A percentile compares a stretch with the other conserved stretches of the same genome.
Conservation (phyloP, 2,113 vertebrate genomes). For the Eubucco bourcierii region DNA sequence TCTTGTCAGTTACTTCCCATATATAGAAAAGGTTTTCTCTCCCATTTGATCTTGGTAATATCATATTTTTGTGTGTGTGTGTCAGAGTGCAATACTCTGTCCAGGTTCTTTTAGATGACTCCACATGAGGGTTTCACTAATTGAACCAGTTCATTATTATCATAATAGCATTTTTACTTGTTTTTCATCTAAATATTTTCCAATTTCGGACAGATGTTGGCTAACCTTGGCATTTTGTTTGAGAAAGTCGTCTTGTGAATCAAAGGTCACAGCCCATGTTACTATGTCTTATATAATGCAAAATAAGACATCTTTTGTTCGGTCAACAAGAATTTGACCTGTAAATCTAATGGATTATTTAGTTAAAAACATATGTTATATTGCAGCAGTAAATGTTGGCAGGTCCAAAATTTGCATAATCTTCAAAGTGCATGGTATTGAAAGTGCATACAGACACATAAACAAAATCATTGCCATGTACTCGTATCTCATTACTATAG, state of each 20-base stretch:
- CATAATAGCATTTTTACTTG: neutral
- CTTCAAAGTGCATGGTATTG: neutral
- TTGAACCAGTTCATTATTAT: neutral
- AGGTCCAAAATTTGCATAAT: neutral
- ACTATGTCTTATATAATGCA: neutral
- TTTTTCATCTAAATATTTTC: neutral
- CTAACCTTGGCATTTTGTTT: neutral
- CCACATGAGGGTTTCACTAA: neutral
- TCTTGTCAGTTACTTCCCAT: neutral
- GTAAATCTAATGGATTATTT: neutral
- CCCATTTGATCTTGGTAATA: neutral
- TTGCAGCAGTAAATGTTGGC: neutral
- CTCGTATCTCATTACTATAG: neutral
- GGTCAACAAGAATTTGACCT: neutral
- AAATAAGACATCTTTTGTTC: neutral
- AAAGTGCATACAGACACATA: neutral
- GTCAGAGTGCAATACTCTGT: neutral
- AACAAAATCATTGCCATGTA: neutral
- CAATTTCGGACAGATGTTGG: neutral
- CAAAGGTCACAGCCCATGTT: neutral
- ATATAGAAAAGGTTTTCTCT: neutral
- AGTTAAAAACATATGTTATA: neutral
- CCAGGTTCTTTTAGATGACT: neutral
- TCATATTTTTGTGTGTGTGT: neutral
- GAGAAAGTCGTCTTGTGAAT: neutral